phyloP scores from a whole-genome alignment of 2,888 invertebrate genomes.

The Drosophila kanekoi region DNA sequence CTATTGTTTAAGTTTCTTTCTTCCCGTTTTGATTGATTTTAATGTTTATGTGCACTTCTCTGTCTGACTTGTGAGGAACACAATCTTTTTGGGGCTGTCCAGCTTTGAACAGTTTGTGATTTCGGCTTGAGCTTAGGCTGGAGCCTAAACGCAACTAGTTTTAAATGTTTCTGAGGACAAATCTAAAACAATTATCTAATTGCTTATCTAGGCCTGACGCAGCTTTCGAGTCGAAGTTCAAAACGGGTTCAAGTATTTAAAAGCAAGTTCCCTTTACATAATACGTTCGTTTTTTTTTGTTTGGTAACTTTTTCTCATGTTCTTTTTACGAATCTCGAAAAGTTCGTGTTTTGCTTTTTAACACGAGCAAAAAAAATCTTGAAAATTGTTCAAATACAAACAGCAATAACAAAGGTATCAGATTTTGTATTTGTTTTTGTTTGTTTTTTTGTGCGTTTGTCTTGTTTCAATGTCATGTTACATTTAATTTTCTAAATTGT shows the following conservation, averaged over 20 bases:
- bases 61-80: neutral
- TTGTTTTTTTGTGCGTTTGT: constrained; percentile 63
- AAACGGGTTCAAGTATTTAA: too few species aligned
- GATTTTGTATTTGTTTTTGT: too few species aligned
- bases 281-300: too few species aligned
- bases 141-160: neutral
- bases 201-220: too few species aligned
- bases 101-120: constrained; percentile 12
- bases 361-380: constrained; percentile 36
- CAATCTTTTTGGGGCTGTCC: neutral
- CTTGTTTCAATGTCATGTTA: constrained; percentile 79
- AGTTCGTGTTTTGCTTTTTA: constrained; percentile 59
- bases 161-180: neutral
- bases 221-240: too few species aligned
- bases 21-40: neutral
- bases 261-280: too few species aligned
- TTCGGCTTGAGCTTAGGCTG: too few species aligned
- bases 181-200: too few species aligned
- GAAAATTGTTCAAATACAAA: constrained; percentile 26
- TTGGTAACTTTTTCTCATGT: neutral
- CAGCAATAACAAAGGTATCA: constrained; percentile 35
- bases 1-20: neutral
- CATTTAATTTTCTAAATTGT: constrained; percentile 52
- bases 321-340: constrained; percentile 1
- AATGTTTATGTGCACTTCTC: neutral